Evolutionary conservation across 2,888 invertebrate genomes (phyloP), one percentile per base, ranked within the genome.

Genomic region (Acanthosepion pharaonis): DNA sequence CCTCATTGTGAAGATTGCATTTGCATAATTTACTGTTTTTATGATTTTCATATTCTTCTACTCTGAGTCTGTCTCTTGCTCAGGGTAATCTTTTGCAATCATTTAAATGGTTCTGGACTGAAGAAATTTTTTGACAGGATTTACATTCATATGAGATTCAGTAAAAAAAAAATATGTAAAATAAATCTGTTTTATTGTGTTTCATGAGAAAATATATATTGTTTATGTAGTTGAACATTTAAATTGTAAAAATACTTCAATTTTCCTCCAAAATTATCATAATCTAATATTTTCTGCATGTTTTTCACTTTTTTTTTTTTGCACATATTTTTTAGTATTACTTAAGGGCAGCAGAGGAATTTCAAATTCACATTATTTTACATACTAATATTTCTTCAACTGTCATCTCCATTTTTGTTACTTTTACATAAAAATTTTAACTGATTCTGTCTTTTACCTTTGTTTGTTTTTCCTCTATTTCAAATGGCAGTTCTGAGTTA

Each of bases 11-110:
- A 59, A 59, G 59, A 59, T 59, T 59, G n/a, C 8, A 78, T 78
- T 78, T 78, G n/a, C 78, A 78, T 78, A 78, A 33, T 78, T 78
- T 78, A 59, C 78, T n/a, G 78, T n/a, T 78, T 78, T 78, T 78
- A 78, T 78, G 78, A 78, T 15, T 78, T 78, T 33, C 78, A 78
- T 15, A 78, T 78, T 78, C 11, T 78, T 33, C 9, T 78, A n/a
- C n/a, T 23, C 5, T 33, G 5, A 78, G 78, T 78, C n/a, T 78
- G 11, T 78, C 15, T 78, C n/a, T 78, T 78, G n/a, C n/a, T 78
- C n/a, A 78, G 78, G n/a, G 78, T 78, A 78, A 78, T 78, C n/a
- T 78, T 78, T 78, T 78, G 78, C 78, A 78, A 78, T 78, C 78
- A 78, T 78, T 78, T n/a, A 78, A 78, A 78, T 78, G n/a, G 33